Evolutionary conservation across 37 sponge, comb jelly and placozoan genomes (phyloP), one percentile per base, ranked within the genome.

Genomic region (Theonella swinhoei): DNA sequence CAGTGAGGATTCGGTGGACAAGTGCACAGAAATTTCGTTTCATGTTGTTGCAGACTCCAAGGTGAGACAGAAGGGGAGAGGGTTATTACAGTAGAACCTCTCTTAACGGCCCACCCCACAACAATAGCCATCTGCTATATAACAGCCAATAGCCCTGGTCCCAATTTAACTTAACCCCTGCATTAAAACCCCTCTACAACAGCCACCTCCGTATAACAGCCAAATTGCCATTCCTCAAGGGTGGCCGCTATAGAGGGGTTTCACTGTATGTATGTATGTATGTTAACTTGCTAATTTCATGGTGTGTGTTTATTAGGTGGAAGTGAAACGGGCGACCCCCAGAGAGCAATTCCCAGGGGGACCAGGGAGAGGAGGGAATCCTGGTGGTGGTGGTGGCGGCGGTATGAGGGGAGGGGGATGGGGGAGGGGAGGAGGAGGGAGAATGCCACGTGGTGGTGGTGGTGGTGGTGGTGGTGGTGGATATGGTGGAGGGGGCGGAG

Each of bases 241-340:
- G n/a, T n/a, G n/a, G n/a, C n/a, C n/a, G n/a, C n/a, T n/a, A n/a
- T n/a, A n/a, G n/a, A n/a, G n/a, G n/a, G n/a, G n/a, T n/a, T n/a
- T n/a, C n/a, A n/a, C n/a, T n/a, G n/a, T n/a, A n/a, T n/a, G n/a
- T n/a, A n/a, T n/a, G n/a, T n/a, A 60, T n/a, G n/a, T n/a, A n/a
- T 11, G 22, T 23, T 24, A 8, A 25, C 7, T 8, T 66, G 68
- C 14, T 75, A 42, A 26, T 4, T 34, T n/a, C 62, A 29, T 38
- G 37, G 5, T 70, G 65, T 25, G 58, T 68, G n/a, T 80, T 1
- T 66, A 1, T 68, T 64, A 88, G 83, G 89, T 92, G 33, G 91
- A 94, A 41, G 91, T 90, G 68, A 94, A 94, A 67, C 69, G 80
- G 66, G 94, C 91, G 1, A 87, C 88, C 0, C 91, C 94, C 0